These are phyloP conservation scores for Ricordea florida DNA, from an alignment of 92 coral and sea anemone species.

Conservation along the genomic window DNA sequence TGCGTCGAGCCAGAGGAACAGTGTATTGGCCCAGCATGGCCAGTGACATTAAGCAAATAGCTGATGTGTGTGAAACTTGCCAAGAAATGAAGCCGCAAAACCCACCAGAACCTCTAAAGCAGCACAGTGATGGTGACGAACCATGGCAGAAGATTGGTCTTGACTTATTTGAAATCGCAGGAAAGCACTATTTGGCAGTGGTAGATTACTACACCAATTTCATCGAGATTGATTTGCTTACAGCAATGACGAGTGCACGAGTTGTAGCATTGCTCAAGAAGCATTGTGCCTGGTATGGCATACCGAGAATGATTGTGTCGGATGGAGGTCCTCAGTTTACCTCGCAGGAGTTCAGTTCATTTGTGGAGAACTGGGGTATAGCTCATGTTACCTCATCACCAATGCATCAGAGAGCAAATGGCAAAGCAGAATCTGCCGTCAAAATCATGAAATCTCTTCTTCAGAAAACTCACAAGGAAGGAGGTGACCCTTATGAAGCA, in stretches of 20 bases:
- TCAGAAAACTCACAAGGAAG: slow-evolving; percentile 32
- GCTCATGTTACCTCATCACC: slow-evolving; percentile 49
- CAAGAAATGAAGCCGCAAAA: slow-evolving; percentile 33
- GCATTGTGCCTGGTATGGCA: slow-evolving; percentile 46
- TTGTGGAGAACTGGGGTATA: slow-evolving; percentile 46
- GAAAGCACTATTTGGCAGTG: too few species aligned
- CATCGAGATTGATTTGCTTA: too few species aligned
- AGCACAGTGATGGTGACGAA: slow-evolving; percentile 29
- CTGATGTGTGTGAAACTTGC: slow-evolving; percentile 34
- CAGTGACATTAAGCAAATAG: slow-evolving; percentile 21
- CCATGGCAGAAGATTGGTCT: too few species aligned
- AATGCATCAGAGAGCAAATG: slow-evolving; percentile 47
- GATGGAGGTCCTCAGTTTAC: slow-evolving; percentile 38
- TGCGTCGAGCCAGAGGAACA: slow-evolving; percentile 41
- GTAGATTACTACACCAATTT: too few species aligned
- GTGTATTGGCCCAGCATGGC: slow-evolving; percentile 66
- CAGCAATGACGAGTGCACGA: neutral
- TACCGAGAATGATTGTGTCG: slow-evolving; percentile 16
- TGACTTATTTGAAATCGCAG: too few species aligned
- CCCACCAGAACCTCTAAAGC: slow-evolving; percentile 33
- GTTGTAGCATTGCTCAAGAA: too few species aligned
- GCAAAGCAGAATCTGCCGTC: slow-evolving; percentile 50
- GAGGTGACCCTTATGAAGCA: slow-evolving; percentile 45
- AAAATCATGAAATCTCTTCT: slow-evolving; percentile 28
- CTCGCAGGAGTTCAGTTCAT: slow-evolving; percentile 23